These are phyloP conservation scores for Heliothis subflexa DNA, from an alignment of 1,140 invertebrate species.

Conservation along the genomic window DNA sequence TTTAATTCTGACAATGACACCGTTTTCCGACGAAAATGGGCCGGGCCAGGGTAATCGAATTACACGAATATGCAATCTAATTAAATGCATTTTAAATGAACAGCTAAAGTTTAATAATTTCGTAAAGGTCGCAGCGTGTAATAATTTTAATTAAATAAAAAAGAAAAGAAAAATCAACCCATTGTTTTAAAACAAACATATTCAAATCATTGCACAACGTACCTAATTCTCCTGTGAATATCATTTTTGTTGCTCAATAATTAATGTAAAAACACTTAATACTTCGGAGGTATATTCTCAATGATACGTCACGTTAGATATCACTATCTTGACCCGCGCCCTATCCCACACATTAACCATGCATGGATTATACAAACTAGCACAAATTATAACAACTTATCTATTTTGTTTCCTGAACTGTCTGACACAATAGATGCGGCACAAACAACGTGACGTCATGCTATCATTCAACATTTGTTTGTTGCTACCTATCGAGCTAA, in stretches of 20 bases:
- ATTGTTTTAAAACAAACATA: too few relatives aligned
- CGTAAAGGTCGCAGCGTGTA: background rate
- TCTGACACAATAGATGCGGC: background rate
- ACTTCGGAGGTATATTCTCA: background rate
- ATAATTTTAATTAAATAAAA: too few relatives aligned
- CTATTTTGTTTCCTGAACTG: constrained; percentile 6
- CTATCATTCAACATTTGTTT: constrained; percentile 7
- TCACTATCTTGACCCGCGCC: background rate
- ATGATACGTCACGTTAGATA: background rate
- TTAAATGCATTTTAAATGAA: background rate
- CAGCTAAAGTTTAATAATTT: too few relatives aligned
- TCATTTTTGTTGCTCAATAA: background rate
- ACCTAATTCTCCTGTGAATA: too few relatives aligned
- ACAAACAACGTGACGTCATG: constrained; percentile 21
- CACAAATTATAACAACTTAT: background rate
- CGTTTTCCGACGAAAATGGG: background rate
- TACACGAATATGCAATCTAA: background rate
- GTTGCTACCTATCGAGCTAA: constrained; percentile 8
- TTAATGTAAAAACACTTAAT: constrained; percentile 3
- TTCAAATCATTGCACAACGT: too few relatives aligned
- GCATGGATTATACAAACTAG: background rate
- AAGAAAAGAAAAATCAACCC: background rate
- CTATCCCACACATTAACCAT: background rate
- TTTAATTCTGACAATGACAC: constrained; percentile 11
- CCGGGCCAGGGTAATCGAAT: background rate